Percentiles rank a stretch among this genome's conserved stretches.
Conservation (phyloP, 2,888 invertebrate species). For the Pyrocoelia pectoralis region DNA sequence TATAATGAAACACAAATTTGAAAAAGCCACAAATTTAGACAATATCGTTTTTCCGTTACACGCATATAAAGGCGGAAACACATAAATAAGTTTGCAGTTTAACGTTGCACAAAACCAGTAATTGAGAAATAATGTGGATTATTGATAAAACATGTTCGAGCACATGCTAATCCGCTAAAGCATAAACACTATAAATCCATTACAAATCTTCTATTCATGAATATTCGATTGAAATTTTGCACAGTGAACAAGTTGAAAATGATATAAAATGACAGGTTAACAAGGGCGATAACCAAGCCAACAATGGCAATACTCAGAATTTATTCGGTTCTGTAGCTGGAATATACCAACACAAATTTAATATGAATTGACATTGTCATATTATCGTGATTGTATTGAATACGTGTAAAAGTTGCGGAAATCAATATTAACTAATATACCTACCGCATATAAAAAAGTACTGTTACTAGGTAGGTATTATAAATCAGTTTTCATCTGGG, state of each 20-base stretch:
- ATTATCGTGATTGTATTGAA: conserved; percentile 18
- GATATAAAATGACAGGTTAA: conserved; percentile 39
- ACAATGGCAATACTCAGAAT: conserved; percentile 31
- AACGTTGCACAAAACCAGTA: conserved; percentile 2
- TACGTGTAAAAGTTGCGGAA: conserved; percentile 13
- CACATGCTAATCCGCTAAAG: conserved; percentile 33
- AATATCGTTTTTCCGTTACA: background rate
- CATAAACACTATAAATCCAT: conserved; percentile 37
- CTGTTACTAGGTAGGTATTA: conserved; percentile 20
- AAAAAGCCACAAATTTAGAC: background rate
- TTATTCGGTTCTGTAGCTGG: conserved; percentile 22
- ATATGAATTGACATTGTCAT: conserved; percentile 25
- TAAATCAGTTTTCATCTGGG: conserved; percentile 7
- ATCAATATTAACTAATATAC: conserved; percentile 28
- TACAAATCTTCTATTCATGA: conserved; percentile 37
- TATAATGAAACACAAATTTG: too few species aligned
- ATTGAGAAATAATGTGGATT: conserved; percentile 25
- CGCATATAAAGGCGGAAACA: conserved; percentile 6
- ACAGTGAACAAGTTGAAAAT: conserved; percentile 32
- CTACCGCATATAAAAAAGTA: conserved; percentile 16
- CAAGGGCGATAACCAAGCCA: conserved; percentile 34
- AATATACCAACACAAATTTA: conserved; percentile 26
- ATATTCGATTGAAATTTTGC: conserved; percentile 35
- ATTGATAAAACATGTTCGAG: conserved; percentile 29
- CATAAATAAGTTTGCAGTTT: conserved; percentile 10